These are phyloP conservation scores for Capricornis sumatraensis DNA, from an alignment of 2,113 vertebrate genomes.

Conservation along the genomic window DNA sequence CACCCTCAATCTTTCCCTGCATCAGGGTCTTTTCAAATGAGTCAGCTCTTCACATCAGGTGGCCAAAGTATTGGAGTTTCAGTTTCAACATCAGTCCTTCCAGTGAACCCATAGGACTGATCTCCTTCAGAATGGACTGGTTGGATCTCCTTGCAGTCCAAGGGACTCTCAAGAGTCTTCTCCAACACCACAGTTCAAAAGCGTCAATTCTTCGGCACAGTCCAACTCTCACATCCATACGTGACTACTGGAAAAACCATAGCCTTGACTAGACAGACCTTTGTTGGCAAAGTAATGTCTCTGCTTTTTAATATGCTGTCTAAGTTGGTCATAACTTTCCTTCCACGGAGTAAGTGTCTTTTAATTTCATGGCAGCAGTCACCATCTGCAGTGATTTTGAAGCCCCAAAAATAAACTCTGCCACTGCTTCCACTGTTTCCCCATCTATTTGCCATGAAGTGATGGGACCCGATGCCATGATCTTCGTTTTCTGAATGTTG, in stretches of 20 bases:
- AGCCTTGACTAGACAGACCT: background rate
- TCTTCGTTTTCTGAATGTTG: background rate
- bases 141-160: background rate
- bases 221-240: background rate
- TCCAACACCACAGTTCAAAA: background rate
- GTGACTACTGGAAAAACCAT: background rate
- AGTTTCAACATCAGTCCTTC: background rate
- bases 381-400: background rate
- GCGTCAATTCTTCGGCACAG: background rate
- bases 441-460: background rate
- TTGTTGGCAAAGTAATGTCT: background rate
- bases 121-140: background rate
- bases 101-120: background rate
- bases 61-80: background rate
- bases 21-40: background rate
- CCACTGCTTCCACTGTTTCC: background rate
- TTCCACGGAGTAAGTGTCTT: background rate
- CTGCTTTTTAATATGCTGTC: background rate
- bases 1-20: accelerated
- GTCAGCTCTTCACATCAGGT: background rate
- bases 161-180: background rate
- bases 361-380: background rate
- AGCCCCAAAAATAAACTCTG: background rate
- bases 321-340: background rate
- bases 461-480: background rate